These are phyloP conservation scores for Cotesia chilonis DNA, from an alignment of 1,140 invertebrate genomes.

Conservation along the genomic window DNA sequence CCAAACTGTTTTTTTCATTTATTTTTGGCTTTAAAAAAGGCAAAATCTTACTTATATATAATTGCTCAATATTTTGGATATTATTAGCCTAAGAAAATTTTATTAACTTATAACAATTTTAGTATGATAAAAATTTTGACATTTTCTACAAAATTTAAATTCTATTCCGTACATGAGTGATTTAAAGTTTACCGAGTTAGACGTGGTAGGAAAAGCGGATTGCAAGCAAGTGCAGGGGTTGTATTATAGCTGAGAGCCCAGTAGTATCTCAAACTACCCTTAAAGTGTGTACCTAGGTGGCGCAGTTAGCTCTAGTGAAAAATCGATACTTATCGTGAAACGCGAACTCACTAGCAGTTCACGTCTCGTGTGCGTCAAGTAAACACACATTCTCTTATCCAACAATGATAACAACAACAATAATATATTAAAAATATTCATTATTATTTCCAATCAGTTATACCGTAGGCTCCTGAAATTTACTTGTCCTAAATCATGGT, in stretches of 20 bases:
- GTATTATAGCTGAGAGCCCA: slow-evolving; percentile 15
- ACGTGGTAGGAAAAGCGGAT: slow-evolving; percentile 30
- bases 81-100: too few species aligned
- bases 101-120: too few species aligned
- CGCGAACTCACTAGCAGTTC: slow-evolving; percentile 59
- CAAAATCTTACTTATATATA: too few species aligned
- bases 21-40: too few species aligned
- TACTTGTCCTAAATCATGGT: slow-evolving; percentile 43
- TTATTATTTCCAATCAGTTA: too few species aligned
- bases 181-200: background rate
- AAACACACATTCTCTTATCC: slow-evolving; percentile 57
- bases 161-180: background rate
- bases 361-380: slow-evolving; percentile 61
- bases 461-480: too few species aligned
- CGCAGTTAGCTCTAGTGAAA: slow-evolving; percentile 46
- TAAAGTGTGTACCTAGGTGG: slow-evolving; percentile 44
- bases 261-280: too few species aligned
- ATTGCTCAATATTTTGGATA: too few species aligned
- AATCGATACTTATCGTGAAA: slow-evolving; percentile 64
- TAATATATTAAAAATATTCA: too few species aligned
- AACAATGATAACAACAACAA: slow-evolving; percentile 51
- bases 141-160: background rate
- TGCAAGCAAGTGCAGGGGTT: slow-evolving; percentile 20
- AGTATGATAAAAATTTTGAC: too few species aligned
- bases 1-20: too few species aligned